phyloP scores from a whole-genome alignment of 64 coral and sea anemone genomes.

The Catalaphyllia jardinei region DNA sequence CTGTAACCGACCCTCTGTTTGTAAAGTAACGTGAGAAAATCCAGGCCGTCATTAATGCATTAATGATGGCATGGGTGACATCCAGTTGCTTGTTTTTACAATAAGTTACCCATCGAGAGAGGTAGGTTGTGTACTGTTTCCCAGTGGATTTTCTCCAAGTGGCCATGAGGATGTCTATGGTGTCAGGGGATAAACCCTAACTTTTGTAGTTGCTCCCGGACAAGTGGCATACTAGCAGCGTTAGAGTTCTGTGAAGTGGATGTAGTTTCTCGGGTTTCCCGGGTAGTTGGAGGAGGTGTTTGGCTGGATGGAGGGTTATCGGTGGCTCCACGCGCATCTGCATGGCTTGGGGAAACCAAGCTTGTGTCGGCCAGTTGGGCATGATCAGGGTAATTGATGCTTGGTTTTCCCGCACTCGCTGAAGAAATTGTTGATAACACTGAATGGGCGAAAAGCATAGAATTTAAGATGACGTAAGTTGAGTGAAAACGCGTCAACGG shows the following conservation, averaged over 20 bases:
- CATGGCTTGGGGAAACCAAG: too few relatives aligned
- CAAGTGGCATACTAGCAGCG: too few relatives aligned
- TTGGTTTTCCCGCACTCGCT: constrained; percentile 1
- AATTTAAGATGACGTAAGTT: constrained; percentile 16
- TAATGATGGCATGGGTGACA: too few relatives aligned
- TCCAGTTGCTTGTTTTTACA: too few relatives aligned
- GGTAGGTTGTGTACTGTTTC: constrained; percentile 36
- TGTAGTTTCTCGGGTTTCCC: too few relatives aligned
- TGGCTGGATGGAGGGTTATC: too few relatives aligned
- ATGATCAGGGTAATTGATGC: neutral
- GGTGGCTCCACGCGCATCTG: too few relatives aligned
- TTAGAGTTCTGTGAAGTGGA: too few relatives aligned
- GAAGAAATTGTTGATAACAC: constrained; percentile 49
- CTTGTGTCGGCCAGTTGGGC: constrained; percentile 39
- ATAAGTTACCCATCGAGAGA: constrained; percentile 10
- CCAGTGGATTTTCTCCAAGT: constrained; percentile 17
- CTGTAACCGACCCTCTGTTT: constrained; percentile 47
- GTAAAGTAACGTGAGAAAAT: constrained; percentile 38
- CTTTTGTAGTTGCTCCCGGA: too few relatives aligned
- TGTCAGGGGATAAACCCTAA: neutral
- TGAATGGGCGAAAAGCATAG: constrained; percentile 55
- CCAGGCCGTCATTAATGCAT: constrained; percentile 28
- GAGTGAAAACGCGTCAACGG: constrained; percentile 28
- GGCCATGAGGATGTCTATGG: too few relatives aligned
- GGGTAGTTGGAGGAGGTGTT: too few relatives aligned